Conservation (phyloP, 2,797 vertebrate genomes). For the Xerus rutilus region DNA sequence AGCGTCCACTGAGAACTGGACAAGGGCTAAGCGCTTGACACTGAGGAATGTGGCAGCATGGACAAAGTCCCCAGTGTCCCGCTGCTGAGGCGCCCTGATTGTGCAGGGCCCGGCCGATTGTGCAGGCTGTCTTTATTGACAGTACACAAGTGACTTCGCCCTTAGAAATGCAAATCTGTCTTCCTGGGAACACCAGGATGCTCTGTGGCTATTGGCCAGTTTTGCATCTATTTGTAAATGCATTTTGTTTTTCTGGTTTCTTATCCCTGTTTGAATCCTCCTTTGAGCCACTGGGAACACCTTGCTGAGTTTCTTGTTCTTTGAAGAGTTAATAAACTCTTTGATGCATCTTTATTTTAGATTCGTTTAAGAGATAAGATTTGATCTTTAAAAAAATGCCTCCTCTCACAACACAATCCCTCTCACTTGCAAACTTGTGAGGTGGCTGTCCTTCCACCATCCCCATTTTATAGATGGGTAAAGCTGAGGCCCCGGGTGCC, state of each 20-base stretch:
- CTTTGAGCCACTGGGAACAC: background rate
- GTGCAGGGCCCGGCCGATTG: background rate
- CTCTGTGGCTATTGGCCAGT: background rate
- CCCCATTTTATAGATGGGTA: background rate
- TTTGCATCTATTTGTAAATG: background rate
- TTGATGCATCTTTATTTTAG: background rate
- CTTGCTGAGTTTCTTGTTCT: background rate
- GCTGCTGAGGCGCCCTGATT: background rate
- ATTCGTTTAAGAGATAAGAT: background rate
- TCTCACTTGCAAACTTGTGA: background rate
- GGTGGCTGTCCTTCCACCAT: background rate
- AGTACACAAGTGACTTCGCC: constrained; percentile 3
- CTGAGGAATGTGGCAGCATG: background rate
- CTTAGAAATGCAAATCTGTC: constrained; percentile 54
- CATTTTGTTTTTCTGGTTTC: background rate
- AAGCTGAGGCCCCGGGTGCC: background rate
- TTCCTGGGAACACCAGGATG: background rate
- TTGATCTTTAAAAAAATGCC: background rate
- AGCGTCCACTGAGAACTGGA: background rate
- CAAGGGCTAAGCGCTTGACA: rapidly evolving
- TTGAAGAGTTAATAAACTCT: background rate
- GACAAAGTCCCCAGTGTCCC: background rate
- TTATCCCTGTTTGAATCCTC: background rate
- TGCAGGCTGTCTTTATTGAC: background rate
- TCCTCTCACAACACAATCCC: background rate